Base-by-base conservation (phyloP, 1,140 invertebrate genomes). In the Dendrolimus punctatus region DNA sequence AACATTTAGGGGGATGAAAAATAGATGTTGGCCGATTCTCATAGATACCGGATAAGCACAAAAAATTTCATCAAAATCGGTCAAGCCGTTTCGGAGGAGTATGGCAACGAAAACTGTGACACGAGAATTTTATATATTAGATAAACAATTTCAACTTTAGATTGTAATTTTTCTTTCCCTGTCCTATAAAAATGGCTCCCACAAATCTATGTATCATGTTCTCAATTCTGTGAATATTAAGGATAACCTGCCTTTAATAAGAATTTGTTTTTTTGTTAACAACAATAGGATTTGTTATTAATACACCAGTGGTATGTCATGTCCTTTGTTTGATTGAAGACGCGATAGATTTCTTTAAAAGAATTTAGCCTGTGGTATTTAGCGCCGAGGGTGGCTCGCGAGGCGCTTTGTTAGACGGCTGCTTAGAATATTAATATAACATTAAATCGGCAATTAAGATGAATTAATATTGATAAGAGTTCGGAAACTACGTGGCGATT, bases 361-460 rank as follows among this genome's bases (percentile, higher is more conserved):
- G 68, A 71, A 82, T 74, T 62, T 56, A 46, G 52, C 60, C 53
- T 55, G 73, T 64, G 66, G 76, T 76, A 81, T 78, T 80, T 83
- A 77, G 68, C 82, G 68, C 80, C 74, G 67, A 72, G 73, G 71
- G 80, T 77, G 79, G 74, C 73, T 77, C 71, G 60, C 62, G 63
- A 74, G 77, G 69, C 78, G 73, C 77, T 83, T 81, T 65, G 67
- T 57, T 61, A 60, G 67, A 56, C 64, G 58, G 50, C 57, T 69
- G 57, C 64, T 73, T 68, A 69, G 82, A 84, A 84, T 84, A 74
- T 74, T 80, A 85, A 84, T 78, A 68, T 66, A 60, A 71, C 67
- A 77, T 83, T 82, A 80, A 73, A 55, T 71, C 62, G 55, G 70
- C 82, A 81, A 85, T 85, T 85, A 85, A 83, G 82, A 85, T 85